Percentiles rank a stretch among this genome's conserved stretches.
Conservation (phyloP, 2,797 vertebrate species). For the Pipistrellus pipistrellus region DNA sequence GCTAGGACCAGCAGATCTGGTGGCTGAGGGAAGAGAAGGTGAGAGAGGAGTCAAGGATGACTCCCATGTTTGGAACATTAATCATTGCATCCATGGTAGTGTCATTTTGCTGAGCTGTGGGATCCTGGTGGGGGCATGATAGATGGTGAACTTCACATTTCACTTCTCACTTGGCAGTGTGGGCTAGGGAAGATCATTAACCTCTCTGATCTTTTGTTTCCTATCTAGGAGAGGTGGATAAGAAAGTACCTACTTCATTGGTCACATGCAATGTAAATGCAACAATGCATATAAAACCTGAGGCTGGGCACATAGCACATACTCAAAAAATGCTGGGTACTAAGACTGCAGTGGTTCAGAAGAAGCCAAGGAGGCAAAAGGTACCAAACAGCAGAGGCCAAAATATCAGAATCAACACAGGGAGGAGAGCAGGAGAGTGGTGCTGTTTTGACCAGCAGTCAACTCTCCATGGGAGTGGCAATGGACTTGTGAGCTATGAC, state of each 20-base stretch:
- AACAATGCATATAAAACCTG: not conserved
- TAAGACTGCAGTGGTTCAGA: not conserved
- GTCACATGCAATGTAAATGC: not conserved
- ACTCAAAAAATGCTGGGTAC: not conserved
- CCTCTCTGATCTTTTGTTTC: not conserved
- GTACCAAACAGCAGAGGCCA: not conserved
- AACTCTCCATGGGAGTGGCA: not conserved
- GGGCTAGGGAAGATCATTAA: not conserved
- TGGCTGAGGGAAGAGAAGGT: not conserved
- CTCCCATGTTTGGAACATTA: not conserved
- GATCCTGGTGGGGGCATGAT: not conserved
- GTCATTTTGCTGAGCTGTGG: not conserved
- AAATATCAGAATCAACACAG: not conserved
- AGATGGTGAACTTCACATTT: not conserved
- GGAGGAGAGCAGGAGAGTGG: not conserved
- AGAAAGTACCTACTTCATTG: not conserved
- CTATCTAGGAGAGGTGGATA: not conserved
- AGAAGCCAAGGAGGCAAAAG: not conserved
- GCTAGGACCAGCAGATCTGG: not conserved
- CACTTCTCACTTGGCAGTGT: not conserved
- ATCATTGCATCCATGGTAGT: not conserved
- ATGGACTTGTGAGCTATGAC: not conserved
- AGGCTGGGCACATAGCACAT: not conserved
- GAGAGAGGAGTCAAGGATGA: not conserved
- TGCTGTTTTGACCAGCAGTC: not conserved